Base-by-base conservation (phyloP, 2,797 vertebrate species). In the Caiman crocodilus region DNA sequence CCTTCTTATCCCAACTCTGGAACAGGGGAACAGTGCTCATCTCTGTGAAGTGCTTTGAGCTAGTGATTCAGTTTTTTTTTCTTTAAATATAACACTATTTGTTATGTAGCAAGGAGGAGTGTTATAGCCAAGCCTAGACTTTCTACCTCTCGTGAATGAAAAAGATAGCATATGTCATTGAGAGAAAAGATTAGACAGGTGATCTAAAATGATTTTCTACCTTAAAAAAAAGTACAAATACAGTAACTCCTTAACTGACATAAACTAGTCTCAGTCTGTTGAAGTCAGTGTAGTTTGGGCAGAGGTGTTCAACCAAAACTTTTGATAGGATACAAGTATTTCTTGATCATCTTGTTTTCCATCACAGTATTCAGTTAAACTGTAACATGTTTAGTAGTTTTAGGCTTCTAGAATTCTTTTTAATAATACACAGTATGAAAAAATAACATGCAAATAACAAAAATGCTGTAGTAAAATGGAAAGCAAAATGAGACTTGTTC, bases 111-210 rank as follows among this genome's bases (percentile, higher is more conserved):
- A 63, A 59, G 58, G 18, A 79, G 4, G 61, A 4, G 5, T 83
- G 56, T 67, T 83, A 71, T 82, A 90, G 69, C 10, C 1, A 3
- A 58, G 55, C 25, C 18, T 35, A 4, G 42, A 50, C 42, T 55
- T 75, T 17, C 64, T 25, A 64, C 60, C n/a, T 75, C 1, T 80
- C 84, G 5, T 1, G 1, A 83, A 8, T 7, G 80, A 4, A 67
- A 67, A 88, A 17, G 0, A 0, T 56, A 1, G 9, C 2, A 16
- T 64, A 4, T 3, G 7, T 69, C 20, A 35, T 0, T 26, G 55
- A 15, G 17, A 26, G 15, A 74, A 55, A 56, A 3, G 5, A 75
- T 42, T 21, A 42, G 73, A 75, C 8, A 28, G 11, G 17, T 76
- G n/a, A 76, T 57, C 50, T 76, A 76, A 79, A 81, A 26, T 15